Evolutionary conservation across 2,888 invertebrate species (phyloP).

Genomic region (Aproaerema taeniolella): DNA sequence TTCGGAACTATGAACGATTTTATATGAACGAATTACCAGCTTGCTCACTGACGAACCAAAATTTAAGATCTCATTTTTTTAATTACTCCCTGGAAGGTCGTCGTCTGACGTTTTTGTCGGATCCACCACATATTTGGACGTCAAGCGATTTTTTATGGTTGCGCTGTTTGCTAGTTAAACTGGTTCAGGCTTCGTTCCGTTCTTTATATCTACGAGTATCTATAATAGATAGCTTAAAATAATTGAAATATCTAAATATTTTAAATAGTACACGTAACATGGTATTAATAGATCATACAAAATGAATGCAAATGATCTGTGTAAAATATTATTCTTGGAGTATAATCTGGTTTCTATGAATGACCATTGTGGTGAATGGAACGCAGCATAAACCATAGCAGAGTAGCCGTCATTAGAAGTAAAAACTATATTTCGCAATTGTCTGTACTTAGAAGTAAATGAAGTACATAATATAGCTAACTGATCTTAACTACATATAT

Average conservation of each 20-base stretch:
- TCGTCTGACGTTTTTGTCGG: conserved; percentile 6
- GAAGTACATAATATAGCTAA: conserved; percentile 67
- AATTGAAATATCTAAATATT: conserved; percentile 2
- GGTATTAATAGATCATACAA: too few species aligned
- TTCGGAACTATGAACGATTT: conserved; percentile 53
- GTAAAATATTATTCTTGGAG: too few species aligned
- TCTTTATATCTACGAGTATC: too few species aligned
- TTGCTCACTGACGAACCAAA: conserved; percentile 71
- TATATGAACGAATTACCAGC: conserved; percentile 59
- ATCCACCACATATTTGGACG: neutral
- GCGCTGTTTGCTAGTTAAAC: neutral
- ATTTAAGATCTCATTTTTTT: conserved; percentile 66
- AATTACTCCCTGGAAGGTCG: conserved; percentile 1
- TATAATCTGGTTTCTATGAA: too few species aligned
- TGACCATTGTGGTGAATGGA: conserved; percentile 24
- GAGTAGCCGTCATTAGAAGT: conserved; percentile 36
- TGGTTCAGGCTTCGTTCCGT: neutral
- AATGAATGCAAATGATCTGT: too few species aligned
- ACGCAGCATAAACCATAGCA: conserved; percentile 25
- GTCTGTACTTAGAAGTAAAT: conserved; percentile 57
- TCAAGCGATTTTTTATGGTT: neutral
- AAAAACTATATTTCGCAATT: conserved; percentile 29
- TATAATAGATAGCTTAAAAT: conserved; percentile 6
- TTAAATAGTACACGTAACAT: too few species aligned
- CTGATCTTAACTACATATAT: conserved; percentile 64